A percentile compares a stretch with the other conserved stretches of the same genome.
phyloP scores from a whole-genome alignment of 2,797 vertebrate species.

The Acipenser transmontanus region DNA sequence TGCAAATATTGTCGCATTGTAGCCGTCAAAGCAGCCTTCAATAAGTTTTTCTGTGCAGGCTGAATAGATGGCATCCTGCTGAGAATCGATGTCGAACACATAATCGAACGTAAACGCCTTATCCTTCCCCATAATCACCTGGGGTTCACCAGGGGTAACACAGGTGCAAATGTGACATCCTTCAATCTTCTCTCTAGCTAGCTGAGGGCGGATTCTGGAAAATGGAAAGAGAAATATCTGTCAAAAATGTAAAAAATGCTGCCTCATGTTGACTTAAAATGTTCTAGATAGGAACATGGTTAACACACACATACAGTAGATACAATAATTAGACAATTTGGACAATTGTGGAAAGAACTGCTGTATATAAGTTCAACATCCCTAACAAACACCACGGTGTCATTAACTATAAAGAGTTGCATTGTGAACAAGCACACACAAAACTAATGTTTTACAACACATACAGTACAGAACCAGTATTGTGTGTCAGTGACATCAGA shows the following conservation, averaged over 20 bases:
- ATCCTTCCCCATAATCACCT: conserved; percentile 92
- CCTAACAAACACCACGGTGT: background rate
- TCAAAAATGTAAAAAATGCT: too few species aligned
- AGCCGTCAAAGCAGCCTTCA: conserved; percentile 92
- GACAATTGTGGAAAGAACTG: too few species aligned
- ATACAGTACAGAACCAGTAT: conserved; percentile 46
- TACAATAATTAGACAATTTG: too few species aligned
- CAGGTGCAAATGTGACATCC: conserved; percentile 95
- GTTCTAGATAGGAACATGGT: too few species aligned
- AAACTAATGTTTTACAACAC: conserved; percentile 37
- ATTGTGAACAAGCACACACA: conserved; percentile 45
- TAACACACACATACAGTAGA: too few species aligned
- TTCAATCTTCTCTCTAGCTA: conserved; percentile 93
- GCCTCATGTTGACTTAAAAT: too few species aligned
- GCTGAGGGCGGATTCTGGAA: conserved; percentile 86
- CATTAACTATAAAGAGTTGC: conserved; percentile 39
- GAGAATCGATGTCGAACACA: conserved; percentile 84
- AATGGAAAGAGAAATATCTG: too few species aligned
- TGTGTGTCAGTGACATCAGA: conserved; percentile 52
- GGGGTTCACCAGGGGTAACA: conserved; percentile 87
- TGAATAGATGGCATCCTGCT: conserved; percentile 80
- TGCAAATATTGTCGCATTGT: conserved; percentile 93
- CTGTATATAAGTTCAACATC: too few species aligned
- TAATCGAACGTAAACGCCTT: conserved; percentile 95
- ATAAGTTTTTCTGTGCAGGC: conserved; percentile 87